Evolutionary conservation across 2,113 vertebrate genomes (phyloP), one percentile per base, ranked within the genome.

Genomic region (Antechinus stuartii): DNA sequence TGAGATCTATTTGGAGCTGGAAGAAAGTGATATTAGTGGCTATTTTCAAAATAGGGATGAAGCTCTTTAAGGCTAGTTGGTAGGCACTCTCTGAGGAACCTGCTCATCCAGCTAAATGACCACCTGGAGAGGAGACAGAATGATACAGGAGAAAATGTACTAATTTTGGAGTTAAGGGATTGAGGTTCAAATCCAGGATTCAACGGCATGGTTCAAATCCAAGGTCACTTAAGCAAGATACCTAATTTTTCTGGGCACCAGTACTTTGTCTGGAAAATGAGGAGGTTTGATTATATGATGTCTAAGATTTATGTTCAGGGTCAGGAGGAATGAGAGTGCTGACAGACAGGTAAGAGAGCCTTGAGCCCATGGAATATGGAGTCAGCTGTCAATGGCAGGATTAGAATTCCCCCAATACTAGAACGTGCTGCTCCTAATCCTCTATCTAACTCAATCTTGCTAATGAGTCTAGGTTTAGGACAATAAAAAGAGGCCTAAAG

Each of bases 31-130:
- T 68, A 10, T 35, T 68, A 68, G 61, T 14, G 30, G 12, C 14
- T 68, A 30, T 92, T 95, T 95, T 93, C 92, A 92, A 92, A 93
- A 76, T 12, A 42, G 56, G 22, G 50, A 52, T 93, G 23, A 91
- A 91, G 46, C 49, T 11, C 27, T 23, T 5, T 23, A 19, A 53
- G 16, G n/a, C 89, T 23, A 5, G 35, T 5, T 93, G 61, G 61
- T 35, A 35, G 61, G 3, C 30, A 68, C 3, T 68, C 2, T 68
- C 61, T 68, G 61, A 68, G 14, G 3, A 68, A 68, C 3, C 61
- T 68, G 30, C 12, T 35, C 61, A 35, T 68, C 61, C 61, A 68
- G 3, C 30, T 68, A 68, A 68, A 68, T 68, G 30, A 68, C 30
- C 30, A 35, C 61, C 27, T 35, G 12, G 61, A 68, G 12, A 90